phyloP scores from a whole-genome alignment of 2,113 vertebrate genomes.

The Pipra filicauda region DNA sequence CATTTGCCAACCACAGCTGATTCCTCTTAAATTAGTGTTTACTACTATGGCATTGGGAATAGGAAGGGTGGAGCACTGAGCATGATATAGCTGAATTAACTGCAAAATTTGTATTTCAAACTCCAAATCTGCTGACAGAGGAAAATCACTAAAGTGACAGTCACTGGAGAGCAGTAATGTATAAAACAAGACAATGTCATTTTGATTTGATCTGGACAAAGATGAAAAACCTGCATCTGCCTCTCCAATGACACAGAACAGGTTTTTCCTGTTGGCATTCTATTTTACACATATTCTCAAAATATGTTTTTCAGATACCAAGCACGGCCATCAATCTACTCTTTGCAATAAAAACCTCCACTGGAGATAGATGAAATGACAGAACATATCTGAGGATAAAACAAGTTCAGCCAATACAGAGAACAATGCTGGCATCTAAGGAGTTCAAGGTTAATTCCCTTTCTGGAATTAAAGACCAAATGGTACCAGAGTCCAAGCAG shows the following conservation, averaged over 20 bases:
- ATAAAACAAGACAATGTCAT: conserved; percentile 38
- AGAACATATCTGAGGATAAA: conserved; percentile 43
- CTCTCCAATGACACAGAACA: conserved; percentile 42
- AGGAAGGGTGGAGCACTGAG: background rate
- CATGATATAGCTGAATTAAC: background rate
- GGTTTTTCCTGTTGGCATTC: conserved; percentile 50
- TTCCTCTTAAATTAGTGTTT: background rate
- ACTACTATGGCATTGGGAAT: background rate
- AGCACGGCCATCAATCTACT: background rate
- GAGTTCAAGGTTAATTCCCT: conserved; percentile 59
- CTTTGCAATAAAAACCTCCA: background rate
- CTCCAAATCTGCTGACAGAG: conserved; percentile 18
- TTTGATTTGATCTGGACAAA: conserved; percentile 54
- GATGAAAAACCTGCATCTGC: conserved; percentile 32
- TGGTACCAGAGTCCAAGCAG: conserved; percentile 38
- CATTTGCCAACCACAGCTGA: background rate
- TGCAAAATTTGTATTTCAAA: conserved; percentile 23
- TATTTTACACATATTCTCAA: conserved; percentile 47
- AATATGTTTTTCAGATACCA: conserved; percentile 43
- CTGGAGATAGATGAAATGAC: conserved; percentile 49
- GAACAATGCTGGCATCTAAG: conserved; percentile 34
- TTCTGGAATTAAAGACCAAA: conserved; percentile 54
- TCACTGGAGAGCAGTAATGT: background rate
- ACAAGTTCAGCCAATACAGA: conserved; percentile 33
- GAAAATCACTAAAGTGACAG: background rate